Percentiles rank a stretch among this genome's conserved stretches.
phyloP scores from a whole-genome alignment of 92 coral and sea anemone genomes.

The Parazoanthus atlanticus region DNA sequence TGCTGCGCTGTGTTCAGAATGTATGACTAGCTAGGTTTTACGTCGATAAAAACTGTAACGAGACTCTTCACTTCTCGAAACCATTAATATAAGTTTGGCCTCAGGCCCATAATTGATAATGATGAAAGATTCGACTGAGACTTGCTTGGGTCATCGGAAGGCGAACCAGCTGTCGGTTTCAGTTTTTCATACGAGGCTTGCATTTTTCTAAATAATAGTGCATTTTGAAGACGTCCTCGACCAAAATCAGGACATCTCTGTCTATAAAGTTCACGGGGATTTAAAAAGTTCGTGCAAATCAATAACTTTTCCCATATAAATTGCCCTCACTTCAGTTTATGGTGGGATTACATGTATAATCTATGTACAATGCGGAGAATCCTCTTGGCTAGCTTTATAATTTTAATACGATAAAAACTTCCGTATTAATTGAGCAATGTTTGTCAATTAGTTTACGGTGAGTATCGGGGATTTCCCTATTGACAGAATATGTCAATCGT shows the following conservation, averaged over 20 bases:
- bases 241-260: not conserved
- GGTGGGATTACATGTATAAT: not conserved
- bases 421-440: not conserved
- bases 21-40: too few relatives aligned
- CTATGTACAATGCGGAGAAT: not conserved
- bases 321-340: not conserved
- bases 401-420: constrained; percentile 9
- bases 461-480: not conserved
- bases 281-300: too few relatives aligned
- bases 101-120: not conserved
- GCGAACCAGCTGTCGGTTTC: not conserved
- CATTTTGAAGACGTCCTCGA: too few relatives aligned
- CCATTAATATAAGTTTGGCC: not conserved
- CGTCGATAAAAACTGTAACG: too few relatives aligned
- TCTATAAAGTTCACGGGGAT: not conserved
- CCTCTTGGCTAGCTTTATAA: not conserved
- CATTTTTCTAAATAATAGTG: too few relatives aligned
- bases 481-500: not conserved
- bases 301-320: too few relatives aligned
- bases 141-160: not conserved
- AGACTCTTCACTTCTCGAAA: not conserved
- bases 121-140: not conserved
- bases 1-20: too few relatives aligned
- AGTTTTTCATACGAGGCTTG: not conserved
- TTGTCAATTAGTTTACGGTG: not conserved